A percentile compares a stretch with the other conserved stretches of the same genome.
These are phyloP conservation scores for Fragum fragum DNA, from an alignment of 2,888 invertebrate genomes.

Conservation along the genomic window DNA sequence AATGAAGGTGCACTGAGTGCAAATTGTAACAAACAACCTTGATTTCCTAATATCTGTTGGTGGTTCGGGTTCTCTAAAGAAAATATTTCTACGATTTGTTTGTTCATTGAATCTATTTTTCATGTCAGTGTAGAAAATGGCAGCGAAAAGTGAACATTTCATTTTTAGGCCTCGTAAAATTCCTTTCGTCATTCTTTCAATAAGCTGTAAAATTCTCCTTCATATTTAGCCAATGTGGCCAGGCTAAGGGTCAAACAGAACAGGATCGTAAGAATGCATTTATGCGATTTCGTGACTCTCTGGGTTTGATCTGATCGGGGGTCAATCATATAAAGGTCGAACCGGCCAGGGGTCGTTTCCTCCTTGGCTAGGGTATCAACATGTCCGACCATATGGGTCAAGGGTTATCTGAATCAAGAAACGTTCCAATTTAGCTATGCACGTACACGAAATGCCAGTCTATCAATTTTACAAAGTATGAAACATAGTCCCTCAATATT, in stretches of 20 bases:
- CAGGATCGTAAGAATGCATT: slow-evolving; percentile 41
- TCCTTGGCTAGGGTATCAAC: slow-evolving; percentile 32
- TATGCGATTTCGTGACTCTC: slow-evolving; percentile 43
- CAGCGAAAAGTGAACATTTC: too few relatives aligned
- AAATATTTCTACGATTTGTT: too few relatives aligned
- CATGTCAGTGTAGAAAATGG: too few relatives aligned
- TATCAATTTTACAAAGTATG: neutral
- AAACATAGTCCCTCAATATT: too few relatives aligned
- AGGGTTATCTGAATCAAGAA: slow-evolving; percentile 45
- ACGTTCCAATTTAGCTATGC: neutral
- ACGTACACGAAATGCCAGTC: neutral
- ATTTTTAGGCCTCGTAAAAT: too few relatives aligned
- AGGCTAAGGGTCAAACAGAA: neutral
- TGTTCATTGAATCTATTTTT: too few relatives aligned
- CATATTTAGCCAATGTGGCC: too few relatives aligned
- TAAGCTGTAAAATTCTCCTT: too few relatives aligned
- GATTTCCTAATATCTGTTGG: too few relatives aligned
- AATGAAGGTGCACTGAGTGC: neutral
- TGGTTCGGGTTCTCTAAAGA: too few relatives aligned
- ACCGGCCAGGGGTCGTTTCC: slow-evolving; percentile 32
- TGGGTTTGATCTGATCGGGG: slow-evolving; percentile 53
- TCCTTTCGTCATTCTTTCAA: too few relatives aligned
- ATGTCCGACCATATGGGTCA: slow-evolving; percentile 37
- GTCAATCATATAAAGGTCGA: slow-evolving; percentile 42
- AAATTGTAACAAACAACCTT: neutral